These are phyloP conservation scores for Nyctibius grandis DNA, from an alignment of 2,797 vertebrate species.

Conservation along the genomic window DNA sequence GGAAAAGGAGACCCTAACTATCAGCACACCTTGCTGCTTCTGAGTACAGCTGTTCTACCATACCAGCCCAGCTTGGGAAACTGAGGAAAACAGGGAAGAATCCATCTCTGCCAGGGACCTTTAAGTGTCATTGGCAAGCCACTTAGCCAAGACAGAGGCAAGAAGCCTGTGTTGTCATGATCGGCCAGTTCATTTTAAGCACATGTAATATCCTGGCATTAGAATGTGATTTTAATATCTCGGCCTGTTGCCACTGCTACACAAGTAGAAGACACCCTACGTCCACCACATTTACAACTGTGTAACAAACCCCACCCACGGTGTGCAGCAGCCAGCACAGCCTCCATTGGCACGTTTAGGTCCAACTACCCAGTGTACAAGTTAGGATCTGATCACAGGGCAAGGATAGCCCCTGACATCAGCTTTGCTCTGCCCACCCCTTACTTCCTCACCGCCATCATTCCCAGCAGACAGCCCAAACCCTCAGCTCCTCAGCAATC, in stretches of 20 bases:
- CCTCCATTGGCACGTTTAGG: background rate
- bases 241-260: background rate
- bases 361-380: background rate
- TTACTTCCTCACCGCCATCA: background rate
- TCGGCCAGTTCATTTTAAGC: background rate
- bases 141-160: background rate
- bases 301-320: background rate
- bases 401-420: background rate
- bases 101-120: background rate
- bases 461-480: background rate
- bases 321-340: background rate
- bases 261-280: fast-evolving
- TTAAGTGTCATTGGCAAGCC: background rate
- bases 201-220: background rate
- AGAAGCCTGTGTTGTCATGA: background rate
- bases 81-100: background rate
- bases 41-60: background rate
- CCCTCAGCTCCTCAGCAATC: background rate
- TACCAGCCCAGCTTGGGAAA: background rate
- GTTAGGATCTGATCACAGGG: background rate
- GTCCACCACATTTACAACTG: background rate
- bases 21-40: background rate
- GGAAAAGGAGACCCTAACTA: background rate
- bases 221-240: background rate
- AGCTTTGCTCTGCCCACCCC: background rate